Base-by-base conservation (phyloP, 2,113 vertebrate genomes). In the Epinephelus lanceolatus region DNA sequence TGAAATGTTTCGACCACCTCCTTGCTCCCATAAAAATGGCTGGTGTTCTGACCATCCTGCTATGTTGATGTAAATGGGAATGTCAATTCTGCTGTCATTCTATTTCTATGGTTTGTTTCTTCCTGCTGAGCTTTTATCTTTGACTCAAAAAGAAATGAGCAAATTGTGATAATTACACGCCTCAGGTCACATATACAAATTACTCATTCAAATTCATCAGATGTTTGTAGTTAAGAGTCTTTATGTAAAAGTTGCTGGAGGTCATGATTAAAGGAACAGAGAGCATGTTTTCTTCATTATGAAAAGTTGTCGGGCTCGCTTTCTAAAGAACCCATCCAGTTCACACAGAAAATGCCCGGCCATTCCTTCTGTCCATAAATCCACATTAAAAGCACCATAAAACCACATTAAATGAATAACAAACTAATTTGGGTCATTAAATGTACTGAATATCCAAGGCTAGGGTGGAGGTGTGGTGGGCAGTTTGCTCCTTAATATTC, bases 341-440 rank as follows among this genome's bases (percentile, higher is more conserved):
- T 45, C 57, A 51, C 25, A 56, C 69, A 70, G 51, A 30, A n/a
- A 74, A 40, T 1, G 11, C 62, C 60, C n/a, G 52, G 61, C 13
- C 27, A 18, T 61, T 53, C 9, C 21, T 53, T 3, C 21, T 42
- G 25, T 71, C 37, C 72, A 52, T 66, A 49, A 84, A 78, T 81
- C 71, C 62, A 71, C 79, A 70, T 78, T 55, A 30, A 30, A 30
- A 30, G 30, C 30, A 30, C 4, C 30, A 30, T 30, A 30, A 30
- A 30, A 84, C 25, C 3, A 1, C 66, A 76, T 79, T 69, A 57
- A 78, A 71, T 68, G 3, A 73, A 83, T 81, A 83, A 86, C 71
- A 49, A 78, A 33, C n/a, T 65, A 42, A 84, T 84, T 53, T 75
- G 19, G 47, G 25, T 65, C 52, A 70, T 72, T 81, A 72, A 74